Base-by-base conservation (phyloP, 2,113 vertebrate genomes). In the Tragelaphus imberbis region DNA sequence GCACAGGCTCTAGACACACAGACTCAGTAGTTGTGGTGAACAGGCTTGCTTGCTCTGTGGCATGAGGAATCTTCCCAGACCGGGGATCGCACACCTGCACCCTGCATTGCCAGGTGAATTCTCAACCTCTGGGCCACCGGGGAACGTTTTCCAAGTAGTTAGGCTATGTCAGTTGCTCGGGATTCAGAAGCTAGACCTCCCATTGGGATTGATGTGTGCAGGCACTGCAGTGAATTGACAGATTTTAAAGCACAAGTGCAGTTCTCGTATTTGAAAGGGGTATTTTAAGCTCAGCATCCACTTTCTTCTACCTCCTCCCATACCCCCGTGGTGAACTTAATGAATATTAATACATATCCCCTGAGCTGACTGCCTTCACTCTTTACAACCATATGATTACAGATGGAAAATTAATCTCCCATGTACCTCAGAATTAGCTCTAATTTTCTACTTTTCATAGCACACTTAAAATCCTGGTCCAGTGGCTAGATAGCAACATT, bases 381-480 rank as follows among this genome's bases (percentile, higher is more conserved):
- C 15, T 84, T 95, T 53, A 44, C 30, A 94, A 58, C 7, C 33
- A 53, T 94, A 33, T n/a, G 17, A 77, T 49, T 95, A 23, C 47
- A 36, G 47, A 44, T 65, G 15, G 51, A 91, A 94, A 90, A 58
- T 87, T 92, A 61, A 84, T 59, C 33, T 51, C 13, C 53, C 9
- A 25, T 84, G 28, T 30, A 93, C 17, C 28, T 58, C 58, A 82
- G 36, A 96, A 84, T 91, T 91, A 97, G 47, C 56, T 88, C 36
- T 79, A 36, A 28, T 61, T 88, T 90, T 84, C 56, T n/a, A 51
- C 36, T 84, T 49, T 80, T 80, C 23, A 71, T 23, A 65, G 21
- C 21, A 59, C 8, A 58, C 36, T 68, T 88, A 71, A 86, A 79
- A 58, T 47, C 28, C 47, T 17, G 71, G 71, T 27, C n/a, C 44